A percentile compares a stretch with the other conserved stretches of the same genome.
Conservation (phyloP, 2,888 invertebrate genomes). For the Clusia tigrina region DNA sequence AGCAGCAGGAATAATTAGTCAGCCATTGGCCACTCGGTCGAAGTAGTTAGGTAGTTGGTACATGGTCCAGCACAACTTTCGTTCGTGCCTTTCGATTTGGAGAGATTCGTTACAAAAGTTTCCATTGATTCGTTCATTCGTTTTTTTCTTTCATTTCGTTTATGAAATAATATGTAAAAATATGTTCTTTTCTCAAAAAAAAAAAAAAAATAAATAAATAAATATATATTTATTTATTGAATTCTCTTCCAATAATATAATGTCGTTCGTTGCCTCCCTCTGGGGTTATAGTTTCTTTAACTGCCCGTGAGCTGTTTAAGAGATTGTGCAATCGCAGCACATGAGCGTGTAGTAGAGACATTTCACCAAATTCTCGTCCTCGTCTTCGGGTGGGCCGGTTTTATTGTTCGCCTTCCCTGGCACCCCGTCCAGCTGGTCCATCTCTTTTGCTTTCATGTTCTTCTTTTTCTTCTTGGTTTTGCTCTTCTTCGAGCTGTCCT, state of each 20-base stretch:
- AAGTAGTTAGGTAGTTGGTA: neutral
- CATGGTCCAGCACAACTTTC: neutral
- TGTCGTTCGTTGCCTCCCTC: too few relatives aligned
- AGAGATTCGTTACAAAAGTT: conserved; percentile 8
- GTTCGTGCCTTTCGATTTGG: neutral
- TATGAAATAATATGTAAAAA: too few relatives aligned
- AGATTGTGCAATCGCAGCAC: conserved; percentile 65
- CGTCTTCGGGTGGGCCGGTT: conserved; percentile 32
- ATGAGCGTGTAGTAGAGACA: conserved; percentile 63
- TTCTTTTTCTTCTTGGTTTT: conserved; percentile 56
- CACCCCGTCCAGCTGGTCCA: conserved; percentile 51
- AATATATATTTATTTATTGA: too few relatives aligned
- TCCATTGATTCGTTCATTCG: neutral
- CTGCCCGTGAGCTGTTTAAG: too few relatives aligned
- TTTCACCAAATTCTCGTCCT: conserved; percentile 60
- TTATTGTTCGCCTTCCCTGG: conserved; percentile 35
- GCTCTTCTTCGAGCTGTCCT: conserved; percentile 45
- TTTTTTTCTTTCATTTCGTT: neutral
- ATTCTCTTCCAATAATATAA: too few relatives aligned
- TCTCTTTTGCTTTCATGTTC: conserved; percentile 34
- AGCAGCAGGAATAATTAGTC: neutral
- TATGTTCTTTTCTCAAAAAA: too few relatives aligned
- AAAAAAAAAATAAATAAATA: too few relatives aligned
- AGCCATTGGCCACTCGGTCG: conserved; percentile 1
- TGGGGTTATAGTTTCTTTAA: too few relatives aligned